Evolutionary conservation across 2,888 invertebrate genomes (phyloP).

Genomic region (Petrophora chlorosata): DNA sequence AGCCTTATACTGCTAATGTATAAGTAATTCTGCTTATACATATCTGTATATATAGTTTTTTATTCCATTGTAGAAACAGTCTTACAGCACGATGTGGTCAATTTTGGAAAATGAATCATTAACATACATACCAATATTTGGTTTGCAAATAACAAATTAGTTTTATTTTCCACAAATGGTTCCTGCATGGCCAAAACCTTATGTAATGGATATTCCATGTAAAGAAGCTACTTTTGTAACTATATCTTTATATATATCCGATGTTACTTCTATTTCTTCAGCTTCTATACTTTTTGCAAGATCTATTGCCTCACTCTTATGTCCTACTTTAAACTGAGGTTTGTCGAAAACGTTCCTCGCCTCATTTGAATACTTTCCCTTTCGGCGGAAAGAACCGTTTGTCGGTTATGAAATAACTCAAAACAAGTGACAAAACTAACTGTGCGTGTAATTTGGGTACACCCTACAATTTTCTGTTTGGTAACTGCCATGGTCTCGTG

Average conservation of each 20-base stretch:
- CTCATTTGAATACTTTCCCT: slow-evolving; percentile 62
- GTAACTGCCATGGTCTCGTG: slow-evolving; percentile 31
- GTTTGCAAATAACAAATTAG: no score
- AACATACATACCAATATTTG: no score
- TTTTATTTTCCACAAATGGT: no score
- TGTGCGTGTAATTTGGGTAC: slow-evolving; percentile 44
- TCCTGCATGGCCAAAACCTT: no score
- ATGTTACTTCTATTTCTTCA: slow-evolving; percentile 4
- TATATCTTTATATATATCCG: no score
- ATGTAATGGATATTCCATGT: neutral
- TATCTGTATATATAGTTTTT: no score
- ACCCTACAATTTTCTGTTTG: slow-evolving; percentile 49
- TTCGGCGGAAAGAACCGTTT: slow-evolving; percentile 61
- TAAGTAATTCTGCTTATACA: no score
- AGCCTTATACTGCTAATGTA: neutral
- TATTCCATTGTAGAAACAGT: no score
- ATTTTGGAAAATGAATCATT: no score
- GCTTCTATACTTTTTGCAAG: neutral
- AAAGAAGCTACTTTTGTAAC: no score
- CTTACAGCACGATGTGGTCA: no score
- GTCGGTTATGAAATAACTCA: slow-evolving; percentile 51
- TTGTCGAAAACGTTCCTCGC: slow-evolving; percentile 43
- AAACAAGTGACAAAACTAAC: slow-evolving; percentile 44
- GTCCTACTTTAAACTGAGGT: slow-evolving; percentile 25
- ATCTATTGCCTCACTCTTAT: slow-evolving; percentile 7